Evolutionary conservation across 2,888 invertebrate species (phyloP), one percentile per base, ranked within the genome.

Genomic region (Dermolepida albohirtum): DNA sequence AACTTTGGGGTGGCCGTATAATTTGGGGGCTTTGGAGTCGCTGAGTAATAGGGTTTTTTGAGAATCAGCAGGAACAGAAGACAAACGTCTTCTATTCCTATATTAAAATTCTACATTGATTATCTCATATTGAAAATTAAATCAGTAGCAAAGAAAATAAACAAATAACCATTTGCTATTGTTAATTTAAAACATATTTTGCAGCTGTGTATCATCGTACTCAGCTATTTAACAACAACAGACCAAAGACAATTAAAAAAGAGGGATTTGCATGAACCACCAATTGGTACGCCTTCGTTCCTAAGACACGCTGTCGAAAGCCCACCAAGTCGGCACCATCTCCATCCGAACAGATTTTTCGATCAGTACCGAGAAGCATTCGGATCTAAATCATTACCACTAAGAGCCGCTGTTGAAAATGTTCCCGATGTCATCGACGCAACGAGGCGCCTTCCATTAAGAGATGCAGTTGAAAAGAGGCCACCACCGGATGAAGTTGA

Each of bases 331-430:
- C 2, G 22, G 2, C 72, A 76, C 1, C 62, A 69, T 40, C 47
- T 71, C 27, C n/a, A 70, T 72, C 4, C 40, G 17, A 5, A 52
- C 51, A n/a, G 76, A 78, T 54, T 75, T 63, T 77, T 74, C 55
- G 73, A 79, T 8, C 67, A 76, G 4, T 79, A 78, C 66, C 74
- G 69, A 27, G 74, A 74, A 22, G 80, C 80, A 66, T 84, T 80
- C 71, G 85, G 85, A 27, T 82, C 83, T 12, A 81, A 77, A 65
- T 82, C 81, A 68, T 78, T 90, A 57, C 94, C 94, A 0, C 84
- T 94, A 68, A 86, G 94, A 68, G 87, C 89, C 54, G 93, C 94
- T 1, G 92, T 94, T 1, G 94, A 94, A 82, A 91, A 88, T 76
- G 83, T 90, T 67, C 92, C 92, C 7, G 80, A 84, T 73, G 74